Evolutionary conservation across 2,113 vertebrate genomes (phyloP), one percentile per base, ranked within the genome.

Genomic region (Perca fluviatilis): DNA sequence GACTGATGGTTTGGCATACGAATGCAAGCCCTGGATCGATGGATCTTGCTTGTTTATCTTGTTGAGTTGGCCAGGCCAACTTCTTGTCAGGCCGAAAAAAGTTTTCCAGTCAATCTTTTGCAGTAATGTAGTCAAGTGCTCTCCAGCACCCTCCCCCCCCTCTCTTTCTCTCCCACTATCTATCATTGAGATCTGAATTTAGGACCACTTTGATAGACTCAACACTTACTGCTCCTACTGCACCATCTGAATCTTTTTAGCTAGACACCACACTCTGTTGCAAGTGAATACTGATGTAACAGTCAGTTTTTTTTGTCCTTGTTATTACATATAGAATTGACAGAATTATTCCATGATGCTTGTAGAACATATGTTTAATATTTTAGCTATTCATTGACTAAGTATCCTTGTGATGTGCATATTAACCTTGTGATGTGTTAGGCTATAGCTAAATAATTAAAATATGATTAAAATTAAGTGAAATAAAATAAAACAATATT

Each of bases 91-190:
- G 78, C 71, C 19, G 14, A 72, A 74, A 93, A 91, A 92, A 67
- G 82, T 84, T 94, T 94, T 94, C 88, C 91, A 91, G 91, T 95
- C 92, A 91, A 89, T 94, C 91, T 93, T 93, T 79, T 83, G 74
- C 77, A 79, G 75, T 93, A 93, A 95, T 93, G 90, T 89, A 73
- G 90, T 88, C 89, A 93, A 94, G 92, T 88, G 73, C 68, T 47
- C 51, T 70, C n/a, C 21, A 65, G 30, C 53, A 64, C 16, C 46
- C 49, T 2, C 25, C 23, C 53, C 56, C 9, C 68, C 15, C 63
- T 49, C 43, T 53, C 72, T 25, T 21, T 63, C 66, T 46, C 80
- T 87, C 46, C 51, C 70, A 36, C 19, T 66, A 76, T 77, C 65
- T 62, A 47, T 77, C 65, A 66, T 81, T 65, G 14, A 72, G 68